Conservation (phyloP, 1,140 invertebrate genomes). For the Euura lappo region DNA sequence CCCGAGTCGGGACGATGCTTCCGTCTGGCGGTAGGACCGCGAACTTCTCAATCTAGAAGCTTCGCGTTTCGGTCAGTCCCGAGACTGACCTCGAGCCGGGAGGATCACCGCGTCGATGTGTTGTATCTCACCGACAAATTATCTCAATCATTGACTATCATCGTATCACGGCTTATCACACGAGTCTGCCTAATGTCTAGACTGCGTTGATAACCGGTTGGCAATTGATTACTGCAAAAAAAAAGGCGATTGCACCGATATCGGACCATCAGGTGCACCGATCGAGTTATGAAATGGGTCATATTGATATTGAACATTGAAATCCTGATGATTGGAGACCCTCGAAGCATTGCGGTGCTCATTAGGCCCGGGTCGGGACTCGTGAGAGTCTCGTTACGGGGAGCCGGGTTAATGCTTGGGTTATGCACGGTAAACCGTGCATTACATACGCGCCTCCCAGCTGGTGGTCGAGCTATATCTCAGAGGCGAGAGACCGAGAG, state of each 20-base stretch:
- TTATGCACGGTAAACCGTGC: conserved; percentile 1
- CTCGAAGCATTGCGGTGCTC: neutral
- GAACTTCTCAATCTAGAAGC: neutral
- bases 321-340: no score
- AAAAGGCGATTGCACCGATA: no score
- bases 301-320: no score
- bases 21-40: neutral
- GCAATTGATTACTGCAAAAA: neutral
- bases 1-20: neutral
- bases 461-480: neutral
- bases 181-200: neutral
- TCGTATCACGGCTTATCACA: neutral
- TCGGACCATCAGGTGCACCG: no score
- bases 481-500: neutral
- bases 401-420: neutral
- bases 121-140: no score
- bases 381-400: neutral
- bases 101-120: no score
- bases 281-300: no score
- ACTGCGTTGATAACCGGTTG: neutral
- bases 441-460: neutral
- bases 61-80: neutral
- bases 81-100: neutral
- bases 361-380: neutral
- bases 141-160: no score